Conservation (phyloP, 2,888 invertebrate species). For the Cheilosia scutellata region DNA sequence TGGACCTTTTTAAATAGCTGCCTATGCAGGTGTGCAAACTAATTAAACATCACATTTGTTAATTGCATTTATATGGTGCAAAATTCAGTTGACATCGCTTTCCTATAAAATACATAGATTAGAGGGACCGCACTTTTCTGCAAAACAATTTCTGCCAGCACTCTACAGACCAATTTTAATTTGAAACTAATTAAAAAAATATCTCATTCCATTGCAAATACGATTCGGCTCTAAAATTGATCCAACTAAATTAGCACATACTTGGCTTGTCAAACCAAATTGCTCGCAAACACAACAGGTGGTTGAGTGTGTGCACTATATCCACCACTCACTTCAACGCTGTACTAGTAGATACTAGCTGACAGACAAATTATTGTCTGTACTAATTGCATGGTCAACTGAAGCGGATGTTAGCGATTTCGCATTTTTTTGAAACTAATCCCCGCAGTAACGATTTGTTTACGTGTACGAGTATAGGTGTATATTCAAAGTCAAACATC, state of each 20-base stretch:
- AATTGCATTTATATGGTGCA: too few relatives aligned
- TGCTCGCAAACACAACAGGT: conserved; percentile 39
- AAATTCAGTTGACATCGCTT: too few relatives aligned
- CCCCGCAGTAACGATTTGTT: conserved; percentile 53
- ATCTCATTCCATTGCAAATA: conserved; percentile 26
- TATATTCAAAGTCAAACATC: conserved; percentile 63
- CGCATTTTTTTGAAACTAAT: conserved; percentile 57
- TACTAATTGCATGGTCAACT: conserved; percentile 59
- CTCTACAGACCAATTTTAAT: neutral
- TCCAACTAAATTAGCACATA: conserved; percentile 41
- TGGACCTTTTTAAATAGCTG: too few relatives aligned
- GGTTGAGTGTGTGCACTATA: conserved; percentile 16
- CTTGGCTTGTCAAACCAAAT: conserved; percentile 23
- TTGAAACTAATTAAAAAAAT: conserved; percentile 34
- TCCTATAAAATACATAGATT: too few relatives aligned
- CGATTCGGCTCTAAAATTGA: conserved; percentile 33
- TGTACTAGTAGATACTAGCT: conserved; percentile 2
- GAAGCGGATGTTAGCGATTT: conserved; percentile 69
- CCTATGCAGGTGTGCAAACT: too few relatives aligned
- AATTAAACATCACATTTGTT: too few relatives aligned
- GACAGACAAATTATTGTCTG: conserved; percentile 69
- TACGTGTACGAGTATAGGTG: neutral
- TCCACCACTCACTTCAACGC: conserved; percentile 40
- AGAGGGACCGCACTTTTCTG: neutral
- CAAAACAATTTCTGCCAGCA: neutral